These are phyloP conservation scores for Eudyptes chrysolophus DNA, from an alignment of 2,113 vertebrate genomes.

Conservation along the genomic window DNA sequence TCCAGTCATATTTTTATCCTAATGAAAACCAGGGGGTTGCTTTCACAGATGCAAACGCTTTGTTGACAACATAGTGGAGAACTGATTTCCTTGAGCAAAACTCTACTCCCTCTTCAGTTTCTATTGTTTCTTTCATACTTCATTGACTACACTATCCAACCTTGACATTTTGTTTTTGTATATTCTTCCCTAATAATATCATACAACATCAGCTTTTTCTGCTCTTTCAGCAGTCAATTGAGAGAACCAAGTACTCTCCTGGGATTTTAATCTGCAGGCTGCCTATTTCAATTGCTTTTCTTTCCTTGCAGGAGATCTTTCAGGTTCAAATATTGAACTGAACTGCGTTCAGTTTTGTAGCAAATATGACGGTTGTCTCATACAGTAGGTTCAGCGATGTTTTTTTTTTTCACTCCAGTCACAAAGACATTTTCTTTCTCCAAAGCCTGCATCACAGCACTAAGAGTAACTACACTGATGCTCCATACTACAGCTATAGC, in stretches of 20 bases:
- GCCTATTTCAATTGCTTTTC: conserved; percentile 25
- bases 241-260: conserved; percentile 26
- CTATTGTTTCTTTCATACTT: conserved; percentile 45
- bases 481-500: not conserved
- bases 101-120: not conserved
- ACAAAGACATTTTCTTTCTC: not conserved
- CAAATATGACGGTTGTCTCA: not conserved
- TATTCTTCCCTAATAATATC: conserved; percentile 40
- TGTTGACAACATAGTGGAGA: not conserved
- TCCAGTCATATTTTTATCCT: not conserved
- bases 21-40: not conserved
- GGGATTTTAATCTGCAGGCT: conserved; percentile 48
- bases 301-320: conserved; percentile 20
- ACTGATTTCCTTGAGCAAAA: conserved; percentile 43
- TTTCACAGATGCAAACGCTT: not conserved
- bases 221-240: conserved; percentile 43
- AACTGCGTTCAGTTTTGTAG: not conserved
- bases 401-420: not conserved
- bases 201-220: conserved; percentile 25
- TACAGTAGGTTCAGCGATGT: not conserved
- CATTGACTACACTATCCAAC: conserved; percentile 20
- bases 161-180: conserved; percentile 54
- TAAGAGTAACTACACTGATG: not conserved
- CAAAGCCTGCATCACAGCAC: not conserved
- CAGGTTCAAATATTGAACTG: not conserved